A percentile compares a stretch with the other conserved stretches of the same genome.
phyloP scores from a whole-genome alignment of 2,797 vertebrate genomes.

The Ara ararauna region DNA sequence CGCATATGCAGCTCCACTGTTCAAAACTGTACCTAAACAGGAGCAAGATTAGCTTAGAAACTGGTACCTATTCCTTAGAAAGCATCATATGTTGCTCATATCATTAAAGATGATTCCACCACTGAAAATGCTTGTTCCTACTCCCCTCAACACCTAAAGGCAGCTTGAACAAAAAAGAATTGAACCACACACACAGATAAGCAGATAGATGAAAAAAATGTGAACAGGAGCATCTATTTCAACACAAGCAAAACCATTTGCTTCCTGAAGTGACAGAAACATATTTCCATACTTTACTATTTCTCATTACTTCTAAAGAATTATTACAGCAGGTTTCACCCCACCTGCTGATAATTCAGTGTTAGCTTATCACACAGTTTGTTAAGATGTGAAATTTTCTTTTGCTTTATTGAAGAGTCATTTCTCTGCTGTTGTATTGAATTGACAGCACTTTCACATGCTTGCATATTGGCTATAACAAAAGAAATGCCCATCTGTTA shows the following conservation, averaged over 20 bases:
- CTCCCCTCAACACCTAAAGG: neutral
- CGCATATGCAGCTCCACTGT: neutral
- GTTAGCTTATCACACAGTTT: neutral
- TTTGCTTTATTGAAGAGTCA: neutral
- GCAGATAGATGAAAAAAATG: neutral
- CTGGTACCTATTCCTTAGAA: neutral
- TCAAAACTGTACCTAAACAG: neutral
- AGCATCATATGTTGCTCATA: accelerated
- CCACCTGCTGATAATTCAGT: neutral
- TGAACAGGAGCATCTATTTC: neutral
- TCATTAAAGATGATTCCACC: neutral
- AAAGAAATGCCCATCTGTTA: neutral
- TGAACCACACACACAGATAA: neutral
- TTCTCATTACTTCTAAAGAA: neutral
- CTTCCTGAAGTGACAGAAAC: neutral
- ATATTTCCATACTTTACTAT: neutral
- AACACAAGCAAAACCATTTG: neutral
- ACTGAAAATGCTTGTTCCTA: neutral
- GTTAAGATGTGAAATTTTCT: neutral
- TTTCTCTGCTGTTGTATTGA: neutral
- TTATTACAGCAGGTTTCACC: neutral
- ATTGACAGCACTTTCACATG: conserved; percentile 5
- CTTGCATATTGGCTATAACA: neutral
- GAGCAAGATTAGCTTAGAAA: neutral
- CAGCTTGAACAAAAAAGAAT: neutral